Base-by-base conservation (phyloP, 2,888 invertebrate genomes). In the Cheilosia vulpina region DNA sequence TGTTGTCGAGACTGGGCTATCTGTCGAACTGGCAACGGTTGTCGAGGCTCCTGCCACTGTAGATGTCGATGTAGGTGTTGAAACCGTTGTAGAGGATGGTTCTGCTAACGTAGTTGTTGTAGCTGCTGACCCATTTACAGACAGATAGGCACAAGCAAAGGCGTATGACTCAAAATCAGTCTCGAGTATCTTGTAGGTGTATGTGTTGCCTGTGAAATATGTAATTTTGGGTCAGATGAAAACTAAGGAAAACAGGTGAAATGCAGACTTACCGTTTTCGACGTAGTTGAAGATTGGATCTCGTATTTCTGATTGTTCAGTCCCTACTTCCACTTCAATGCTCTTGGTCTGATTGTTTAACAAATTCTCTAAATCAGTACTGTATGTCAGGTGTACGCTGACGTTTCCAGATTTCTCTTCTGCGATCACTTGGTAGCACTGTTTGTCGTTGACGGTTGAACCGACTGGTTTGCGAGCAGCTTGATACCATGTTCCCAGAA, bases 121-220 rank as follows among this genome's bases (percentile, higher is more conserved):
- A 21, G 3, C 3, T 13, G 53, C 17, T 27, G 65, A 11, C 17
- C 11, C 24, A 0, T 4, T 3, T 21, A 4, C 45, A 3, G 27
- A 9, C 15, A 88, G 87, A 19, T 89, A 91, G 27, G 90, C 90
- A 47, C 91, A 91, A 52, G 89, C 50, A 0, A 89, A 83, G 1
- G 90, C 88, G 57, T 87, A 89, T 9, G 79, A 85, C 0, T 34
- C 45, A 55, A 91, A 90, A 47, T 91, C 88, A 9, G 89, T 90
- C 3, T 79, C 80, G 6, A 90, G 78, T 1, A 90, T 52, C 38
- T 90, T 90, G 21, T 68, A 88, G 2, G 88, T 88, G 4, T 87
- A 84, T 24, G 7, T 43, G 9, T 17, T 13, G 1, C 62, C 81
- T 81, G 1, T 24, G 11, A 11, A n/a, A 0, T 9, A 13, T 19